These are phyloP conservation scores for Cheumatopsyche charites DNA, from an alignment of 1,140 invertebrate species.

Conservation along the genomic window DNA sequence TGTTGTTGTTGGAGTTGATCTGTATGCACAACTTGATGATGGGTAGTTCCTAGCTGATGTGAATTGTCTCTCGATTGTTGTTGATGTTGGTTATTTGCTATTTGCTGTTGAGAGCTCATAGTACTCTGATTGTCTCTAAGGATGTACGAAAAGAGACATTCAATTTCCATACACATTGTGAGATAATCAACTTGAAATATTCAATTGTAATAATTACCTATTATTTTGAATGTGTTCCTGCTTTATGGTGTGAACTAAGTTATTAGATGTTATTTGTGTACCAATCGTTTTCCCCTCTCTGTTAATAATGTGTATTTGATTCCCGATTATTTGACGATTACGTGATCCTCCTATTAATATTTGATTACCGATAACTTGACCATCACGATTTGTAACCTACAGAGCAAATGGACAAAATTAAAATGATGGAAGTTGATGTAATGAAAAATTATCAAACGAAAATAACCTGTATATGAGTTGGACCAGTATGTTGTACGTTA, in stretches of 20 bases:
- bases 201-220: conserved; percentile 16
- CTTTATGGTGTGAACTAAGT: conserved; percentile 47
- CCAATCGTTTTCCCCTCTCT: conserved; percentile 54
- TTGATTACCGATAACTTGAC: conserved; percentile 61
- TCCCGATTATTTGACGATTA: conserved; percentile 51
- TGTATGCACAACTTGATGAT: conserved; percentile 37
- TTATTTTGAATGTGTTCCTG: conserved; percentile 47
- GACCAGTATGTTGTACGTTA: conserved; percentile 42
- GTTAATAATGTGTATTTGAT: conserved; percentile 56
- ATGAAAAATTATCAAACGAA: not conserved
- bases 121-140: conserved; percentile 27
- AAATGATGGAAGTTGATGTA: not conserved
- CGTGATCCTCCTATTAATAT: conserved; percentile 52
- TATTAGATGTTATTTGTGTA: conserved; percentile 51
- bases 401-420: no score
- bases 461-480: conserved; percentile 45
- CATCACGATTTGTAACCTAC: conserved; percentile 60
- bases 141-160: not conserved
- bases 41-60: conserved; percentile 35
- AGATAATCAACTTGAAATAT: not conserved
- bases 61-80: conserved; percentile 35
- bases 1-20: no score
- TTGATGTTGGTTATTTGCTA: conserved; percentile 36
- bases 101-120: conserved; percentile 29
- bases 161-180: not conserved